phyloP scores from a whole-genome alignment of 2,888 invertebrate genomes.

The Zele albiditarsus region DNA sequence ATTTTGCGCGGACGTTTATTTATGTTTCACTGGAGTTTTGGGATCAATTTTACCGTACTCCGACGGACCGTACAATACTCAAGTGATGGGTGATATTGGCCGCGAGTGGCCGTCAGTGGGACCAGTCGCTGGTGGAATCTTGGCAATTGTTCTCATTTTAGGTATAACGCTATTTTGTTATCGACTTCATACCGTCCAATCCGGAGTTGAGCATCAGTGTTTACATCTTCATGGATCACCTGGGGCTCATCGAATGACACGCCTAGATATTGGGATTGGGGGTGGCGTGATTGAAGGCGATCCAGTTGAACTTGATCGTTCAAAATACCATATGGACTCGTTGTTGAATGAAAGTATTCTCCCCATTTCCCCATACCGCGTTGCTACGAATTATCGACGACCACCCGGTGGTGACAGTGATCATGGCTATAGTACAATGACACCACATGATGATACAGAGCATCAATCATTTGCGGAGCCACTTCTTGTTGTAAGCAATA shows the following conservation, averaged over 20 bases:
- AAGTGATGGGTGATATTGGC: constrained; percentile 62
- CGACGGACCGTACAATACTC: constrained; percentile 77
- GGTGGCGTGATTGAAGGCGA: constrained; percentile 75
- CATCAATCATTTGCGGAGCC: constrained; percentile 82
- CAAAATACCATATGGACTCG: constrained; percentile 77
- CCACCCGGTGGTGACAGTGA: constrained; percentile 89
- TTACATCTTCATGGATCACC: constrained; percentile 72
- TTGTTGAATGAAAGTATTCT: constrained; percentile 79
- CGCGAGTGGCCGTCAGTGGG: constrained; percentile 81
- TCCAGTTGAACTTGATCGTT: constrained; percentile 65
- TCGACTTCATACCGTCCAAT: constrained; percentile 76
- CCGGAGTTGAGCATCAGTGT: constrained; percentile 74
- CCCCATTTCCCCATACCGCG: constrained; percentile 90
- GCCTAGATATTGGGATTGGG: constrained; percentile 69
- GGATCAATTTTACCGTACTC: constrained; percentile 89
- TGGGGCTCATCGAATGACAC: constrained; percentile 82
- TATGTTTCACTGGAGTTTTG: constrained; percentile 90
- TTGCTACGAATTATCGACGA: constrained; percentile 86
- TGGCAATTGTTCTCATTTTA: constrained; percentile 86
- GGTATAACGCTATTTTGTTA: constrained; percentile 91
- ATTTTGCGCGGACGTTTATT: constrained; percentile 86
- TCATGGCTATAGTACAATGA: constrained; percentile 96
- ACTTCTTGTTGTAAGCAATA: constrained; percentile 63
- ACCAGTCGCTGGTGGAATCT: constrained; percentile 89
- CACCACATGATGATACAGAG: constrained; percentile 91